Conservation (phyloP, 1,140 invertebrate species). For the Drosophila baimaii region DNA sequence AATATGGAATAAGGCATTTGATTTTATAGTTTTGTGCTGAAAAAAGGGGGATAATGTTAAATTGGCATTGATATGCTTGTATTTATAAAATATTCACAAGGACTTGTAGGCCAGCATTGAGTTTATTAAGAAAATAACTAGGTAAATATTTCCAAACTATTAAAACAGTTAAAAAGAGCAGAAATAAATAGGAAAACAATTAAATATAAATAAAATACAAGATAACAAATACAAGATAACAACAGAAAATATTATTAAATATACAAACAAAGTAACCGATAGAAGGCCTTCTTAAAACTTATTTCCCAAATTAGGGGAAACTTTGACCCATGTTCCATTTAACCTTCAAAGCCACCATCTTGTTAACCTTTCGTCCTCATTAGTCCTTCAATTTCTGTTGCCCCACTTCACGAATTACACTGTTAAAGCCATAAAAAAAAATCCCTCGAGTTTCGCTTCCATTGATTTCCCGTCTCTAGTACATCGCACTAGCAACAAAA, state of each 20-base stretch:
- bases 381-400: slow-evolving; percentile 26
- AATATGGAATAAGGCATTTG: slow-evolving; percentile 1
- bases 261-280: background rate
- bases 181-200: too few species aligned
- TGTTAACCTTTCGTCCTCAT: slow-evolving; percentile 13
- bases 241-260: background rate
- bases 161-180: too few species aligned
- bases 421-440: slow-evolving; percentile 24
- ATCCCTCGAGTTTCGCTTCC: slow-evolving; percentile 22
- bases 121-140: too few species aligned
- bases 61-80: slow-evolving; percentile 1
- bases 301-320: background rate
- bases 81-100: background rate
- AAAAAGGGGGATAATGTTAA: background rate
- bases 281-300: background rate
- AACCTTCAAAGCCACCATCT: slow-evolving; percentile 4
- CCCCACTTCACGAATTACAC: slow-evolving; percentile 33
- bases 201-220: too few species aligned
- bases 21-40: slow-evolving; percentile 14
- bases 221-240: too few species aligned
- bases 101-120: background rate
- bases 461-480: slow-evolving; percentile 53
- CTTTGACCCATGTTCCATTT: background rate
- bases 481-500: slow-evolving; percentile 53
- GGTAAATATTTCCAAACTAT: background rate